Percentiles rank a stretch among this genome's conserved stretches.
Conservation (phyloP, 2,797 vertebrate genomes). For the Petrocephalus schoutedeni region DNA sequence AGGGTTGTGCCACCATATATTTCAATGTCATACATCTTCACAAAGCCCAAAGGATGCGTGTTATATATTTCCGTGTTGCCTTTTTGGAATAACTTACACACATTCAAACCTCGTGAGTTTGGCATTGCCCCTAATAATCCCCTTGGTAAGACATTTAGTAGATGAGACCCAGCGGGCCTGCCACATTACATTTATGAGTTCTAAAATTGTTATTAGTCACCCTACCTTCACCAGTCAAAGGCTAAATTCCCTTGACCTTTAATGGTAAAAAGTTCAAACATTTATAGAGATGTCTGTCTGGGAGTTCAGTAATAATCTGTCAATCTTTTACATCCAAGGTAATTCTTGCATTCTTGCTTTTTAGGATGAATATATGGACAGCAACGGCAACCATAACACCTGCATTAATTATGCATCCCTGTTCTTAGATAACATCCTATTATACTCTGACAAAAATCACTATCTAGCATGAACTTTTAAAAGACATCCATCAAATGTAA, state of each 20-base stretch:
- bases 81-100: constrained; percentile 28
- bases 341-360: not conserved
- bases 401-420: not conserved
- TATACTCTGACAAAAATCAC: not conserved
- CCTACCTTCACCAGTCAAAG: not conserved
- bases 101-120: constrained; percentile 28
- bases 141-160: constrained; percentile 31
- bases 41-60: not conserved
- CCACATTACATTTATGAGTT: constrained; percentile 9
- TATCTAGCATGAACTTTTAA: not conserved
- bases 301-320: constrained; percentile 3
- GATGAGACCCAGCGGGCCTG: constrained; percentile 30
- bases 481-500: not conserved
- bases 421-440: not conserved
- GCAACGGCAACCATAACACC: not conserved
- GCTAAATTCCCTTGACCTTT: constrained; percentile 10
- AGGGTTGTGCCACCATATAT: not conserved
- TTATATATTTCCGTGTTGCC: constrained; percentile 16
- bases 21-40: constrained; percentile 12
- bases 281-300: constrained; percentile 8
- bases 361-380: not conserved
- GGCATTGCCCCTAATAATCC: constrained; percentile 8
- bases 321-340: not conserved
- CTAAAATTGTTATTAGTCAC: constrained; percentile 20
- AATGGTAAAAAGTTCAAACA: constrained; percentile 19